Evolutionary conservation across 1,140 invertebrate genomes (phyloP), one percentile per base, ranked within the genome.

Genomic region (Drosophila equinoxialis): DNA sequence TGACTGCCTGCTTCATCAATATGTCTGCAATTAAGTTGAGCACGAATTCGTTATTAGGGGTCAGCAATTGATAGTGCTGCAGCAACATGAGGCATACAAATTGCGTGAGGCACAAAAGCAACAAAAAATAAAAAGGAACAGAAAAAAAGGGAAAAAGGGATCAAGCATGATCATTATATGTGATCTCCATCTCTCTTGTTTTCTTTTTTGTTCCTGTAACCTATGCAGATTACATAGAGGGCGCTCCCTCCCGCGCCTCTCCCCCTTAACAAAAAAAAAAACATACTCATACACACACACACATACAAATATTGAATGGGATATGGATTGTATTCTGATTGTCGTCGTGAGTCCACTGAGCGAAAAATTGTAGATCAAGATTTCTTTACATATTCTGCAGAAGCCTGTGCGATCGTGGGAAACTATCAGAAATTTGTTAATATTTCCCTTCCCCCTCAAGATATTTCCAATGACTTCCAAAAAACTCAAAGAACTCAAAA

Each of bases 31-130:
- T 79, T 79, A 79, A 78, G 76, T 79, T 65, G 76, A 59, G 76
- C 76, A 79, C 76, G 76, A 79, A 79, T 72, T 78, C 74, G 76
- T 72, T 79, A 79, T 79, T 79, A 78, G 61, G 76, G 76, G 75
- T 79, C 76, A 77, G 68, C 75, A 77, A 77, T 77, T 77, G 75
- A 77, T 77, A 73, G 76, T 64, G 60, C 66, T 67, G 75, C 63
- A 63, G 45, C 74, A 54, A 65, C 65, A 63, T 58, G 48, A 65
- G 35, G 51, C 59, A 68, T 69, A 68, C 68, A 78, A 78, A 79
- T 78, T 78, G 76, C 76, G 76, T 79, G 76, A 68, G 75, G 68
- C 73, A 76, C 73, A 64, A 76, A 20, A 48, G 17, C n/a, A 59
- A 37, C 30, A 64, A 74, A 42, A 39, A 39, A 37, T n/a, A 65